Base-by-base conservation (phyloP, 2,888 invertebrate genomes). In the Glyphotaelius pellucidus region DNA sequence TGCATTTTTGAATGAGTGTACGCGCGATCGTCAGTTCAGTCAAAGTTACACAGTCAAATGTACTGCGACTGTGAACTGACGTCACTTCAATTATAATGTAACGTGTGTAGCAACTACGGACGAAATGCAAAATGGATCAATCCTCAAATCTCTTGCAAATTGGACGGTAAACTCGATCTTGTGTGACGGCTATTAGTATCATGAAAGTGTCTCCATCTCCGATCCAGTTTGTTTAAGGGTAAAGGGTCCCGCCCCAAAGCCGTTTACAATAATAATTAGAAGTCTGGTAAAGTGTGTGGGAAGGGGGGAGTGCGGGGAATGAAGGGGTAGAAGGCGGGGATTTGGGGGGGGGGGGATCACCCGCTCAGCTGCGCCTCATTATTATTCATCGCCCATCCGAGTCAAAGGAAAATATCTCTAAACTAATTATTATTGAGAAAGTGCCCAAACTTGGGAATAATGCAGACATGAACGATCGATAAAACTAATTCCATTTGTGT, bases 321-420 rank as follows among this genome's bases (percentile, higher is more conserved):
- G 25, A n/a, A 25, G 52, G 7, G 1, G 52, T 19, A 2, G n/a
- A 1, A 25, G 42, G 42, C 2, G 42, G 12, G 42, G 12, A 12
- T 12, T 42, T 1, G 42, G 42, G 19, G 9, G 25, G 67, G 67
- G 19, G 19, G 5, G 52, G 67, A 67, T 67, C 67, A 25, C 25
- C 67, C 25, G 67, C 67, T 67, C 67, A 67, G 67, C 81, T 31
- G 81, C 81, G 32, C 32, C 83, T 83, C 83, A 83, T 83, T 83
- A 25, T 35, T 35, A 83, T 83, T 83, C 83, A 83, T 32, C 83
- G 83, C 32, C 19, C 83, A 83, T 83, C 83, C 32, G 35, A 32
- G 81, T 32, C 32, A 35, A 35, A 32, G 31, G 32, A 30, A 83
- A 83, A 83, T 30, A 31, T 81, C 19, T 31, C 32, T 67, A 25